These are phyloP conservation scores for Limnephilus rhombicus DNA, from an alignment of 2,888 invertebrate genomes.

Conservation along the genomic window DNA sequence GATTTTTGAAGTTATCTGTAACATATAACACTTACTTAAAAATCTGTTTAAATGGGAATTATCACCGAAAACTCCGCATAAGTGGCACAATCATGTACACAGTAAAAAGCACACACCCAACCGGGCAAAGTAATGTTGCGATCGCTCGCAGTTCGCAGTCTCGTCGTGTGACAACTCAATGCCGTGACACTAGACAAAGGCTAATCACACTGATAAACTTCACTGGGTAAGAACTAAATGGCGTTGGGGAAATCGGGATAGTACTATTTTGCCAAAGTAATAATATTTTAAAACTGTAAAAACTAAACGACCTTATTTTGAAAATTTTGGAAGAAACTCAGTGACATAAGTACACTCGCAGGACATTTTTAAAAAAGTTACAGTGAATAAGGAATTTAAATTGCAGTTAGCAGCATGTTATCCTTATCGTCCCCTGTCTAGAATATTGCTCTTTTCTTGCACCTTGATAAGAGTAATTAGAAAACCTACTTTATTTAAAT, in stretches of 20 bases:
- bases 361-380: neutral
- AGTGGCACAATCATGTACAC: constrained; percentile 77
- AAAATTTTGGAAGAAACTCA: neutral
- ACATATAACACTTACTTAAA: constrained; percentile 53
- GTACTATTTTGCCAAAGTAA: neutral
- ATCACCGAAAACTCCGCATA: constrained; percentile 79
- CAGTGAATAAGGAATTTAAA: neutral
- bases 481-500: neutral
- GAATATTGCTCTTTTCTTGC: neutral
- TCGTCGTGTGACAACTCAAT: constrained; percentile 73
- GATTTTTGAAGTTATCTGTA: neutral
- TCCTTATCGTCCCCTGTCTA: neutral
- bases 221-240: constrained; percentile 7
- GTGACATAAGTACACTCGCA: neutral
- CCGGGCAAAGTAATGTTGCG: constrained; percentile 77
- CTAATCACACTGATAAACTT: constrained; percentile 43
- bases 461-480: neutral
- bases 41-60: constrained; percentile 69
- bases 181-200: constrained; percentile 74
- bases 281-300: neutral
- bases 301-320: neutral
- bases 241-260: neutral
- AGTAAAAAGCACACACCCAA: constrained; percentile 78
- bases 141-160: constrained; percentile 72
- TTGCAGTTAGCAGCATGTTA: neutral